These are phyloP conservation scores for Gymnopithys bicolor DNA, from an alignment of 2,797 vertebrate genomes.

Conservation along the genomic window DNA sequence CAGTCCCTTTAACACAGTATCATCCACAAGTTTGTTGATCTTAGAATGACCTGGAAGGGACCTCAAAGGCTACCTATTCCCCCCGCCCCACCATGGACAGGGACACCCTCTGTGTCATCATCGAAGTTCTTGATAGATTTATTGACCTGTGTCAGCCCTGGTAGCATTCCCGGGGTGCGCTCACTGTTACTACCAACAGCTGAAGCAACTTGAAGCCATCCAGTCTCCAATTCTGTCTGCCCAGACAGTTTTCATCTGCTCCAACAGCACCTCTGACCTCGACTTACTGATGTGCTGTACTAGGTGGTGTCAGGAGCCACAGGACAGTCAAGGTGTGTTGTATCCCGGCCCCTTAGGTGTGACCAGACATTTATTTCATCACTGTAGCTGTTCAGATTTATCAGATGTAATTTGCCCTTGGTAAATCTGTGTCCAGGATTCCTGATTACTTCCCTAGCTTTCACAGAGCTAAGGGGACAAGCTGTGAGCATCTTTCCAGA, in stretches of 20 bases:
- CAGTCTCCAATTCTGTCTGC: neutral
- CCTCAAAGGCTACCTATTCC: neutral
- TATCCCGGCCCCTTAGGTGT: accelerated
- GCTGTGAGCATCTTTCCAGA: neutral
- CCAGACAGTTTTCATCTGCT: neutral
- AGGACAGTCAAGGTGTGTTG: neutral
- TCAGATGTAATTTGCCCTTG: neutral
- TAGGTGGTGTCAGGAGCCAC: neutral
- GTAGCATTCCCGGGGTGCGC: neutral
- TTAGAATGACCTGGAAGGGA: neutral
- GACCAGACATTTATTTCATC: neutral
- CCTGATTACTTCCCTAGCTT: neutral
- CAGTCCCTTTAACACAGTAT: neutral
- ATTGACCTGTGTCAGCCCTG: neutral
- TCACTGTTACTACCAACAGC: neutral
- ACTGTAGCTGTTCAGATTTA: neutral
- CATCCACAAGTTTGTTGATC: neutral
- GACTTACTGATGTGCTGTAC: accelerated
- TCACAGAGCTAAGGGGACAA: neutral
- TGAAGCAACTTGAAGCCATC: neutral
- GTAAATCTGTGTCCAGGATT: neutral
- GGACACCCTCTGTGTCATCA: neutral
- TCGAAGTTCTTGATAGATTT: neutral
- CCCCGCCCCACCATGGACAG: too few relatives aligned
- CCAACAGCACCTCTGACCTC: neutral